Evolutionary conservation across 1,140 invertebrate species (phyloP), one percentile per base, ranked within the genome.

Genomic region (Heliconius melpomene): DNA sequence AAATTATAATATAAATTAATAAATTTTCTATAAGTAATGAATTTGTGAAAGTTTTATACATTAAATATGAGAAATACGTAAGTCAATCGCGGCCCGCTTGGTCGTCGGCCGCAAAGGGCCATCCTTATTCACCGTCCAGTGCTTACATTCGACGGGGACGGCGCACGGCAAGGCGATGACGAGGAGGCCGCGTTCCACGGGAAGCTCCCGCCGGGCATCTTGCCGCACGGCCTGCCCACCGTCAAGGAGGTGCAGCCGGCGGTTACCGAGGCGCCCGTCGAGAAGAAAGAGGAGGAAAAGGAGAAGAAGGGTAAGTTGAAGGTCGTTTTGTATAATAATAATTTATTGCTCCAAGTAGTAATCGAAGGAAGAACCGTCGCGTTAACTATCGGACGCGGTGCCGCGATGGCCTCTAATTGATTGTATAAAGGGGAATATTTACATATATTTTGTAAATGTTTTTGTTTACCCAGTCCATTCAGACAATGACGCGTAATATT

Each of bases 141-240:
- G 98, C 98, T 99, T 96, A 99, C 98, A 96, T 99, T 98, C 98
- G 98, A 98, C 96, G 98, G 99, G 96, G 96, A 94, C 87, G 91
- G 84, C 87, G 93, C 90, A 77, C 93, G 97, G 95, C 98, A 98
- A 97, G 98, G 98, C 96, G 98, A 99, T 95, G 98, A 99, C 91
- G 98, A 98, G 94, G 98, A 98, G 87, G 91, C 89, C 83, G 97
- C 96, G 72, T 97, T 97, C 94, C 97, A 97, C 85, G 97, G 97
- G 83, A 98, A 98, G 91, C 95, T 98, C 74, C 98, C 98, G n/a
- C 98, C 98, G 8, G 98, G 98, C 32, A 98, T 98, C 83, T 96
- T 98, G 75, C 97, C 98, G 3, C 97, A 98, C 89, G 98, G 98
- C 75, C 96, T 99, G 94, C 98, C 98, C 26, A 98, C 98, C 84